Conservation (phyloP, 2,113 vertebrate genomes). For the Bungarus multicinctus region DNA sequence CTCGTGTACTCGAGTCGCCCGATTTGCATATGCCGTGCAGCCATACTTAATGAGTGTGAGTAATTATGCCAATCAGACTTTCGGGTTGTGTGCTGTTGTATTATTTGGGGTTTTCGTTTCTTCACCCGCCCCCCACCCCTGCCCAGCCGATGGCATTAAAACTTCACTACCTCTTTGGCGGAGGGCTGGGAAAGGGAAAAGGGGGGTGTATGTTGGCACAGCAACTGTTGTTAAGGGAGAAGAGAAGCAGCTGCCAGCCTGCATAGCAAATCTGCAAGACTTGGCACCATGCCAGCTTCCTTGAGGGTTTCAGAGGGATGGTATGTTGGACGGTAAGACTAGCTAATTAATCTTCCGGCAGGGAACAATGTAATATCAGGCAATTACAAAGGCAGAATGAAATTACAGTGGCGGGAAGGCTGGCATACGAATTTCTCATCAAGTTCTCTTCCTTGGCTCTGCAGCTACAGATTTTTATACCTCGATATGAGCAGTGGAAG, state of each 20-base stretch:
- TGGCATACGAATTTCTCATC: conserved; percentile 58
- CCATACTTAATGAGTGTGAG: conserved; percentile 71
- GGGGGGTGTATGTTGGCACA: conserved; percentile 58
- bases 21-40: conserved; percentile 54
- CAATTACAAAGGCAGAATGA: conserved; percentile 58
- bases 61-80: conserved; percentile 71
- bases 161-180: conserved; percentile 18
- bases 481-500: neutral
- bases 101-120: conserved; percentile 6
- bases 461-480: conserved; percentile 20
- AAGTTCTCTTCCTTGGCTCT: conserved; percentile 54
- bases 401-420: conserved; percentile 56
- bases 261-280: conserved; percentile 49
- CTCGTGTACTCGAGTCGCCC: conserved; percentile 42
- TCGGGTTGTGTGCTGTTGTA: neutral
- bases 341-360: conserved; percentile 66
- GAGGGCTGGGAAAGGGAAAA: conserved; percentile 9
- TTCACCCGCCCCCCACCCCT: neutral
- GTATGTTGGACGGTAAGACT: conserved; percentile 63
- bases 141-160: neutral
- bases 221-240: conserved; percentile 53
- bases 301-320: conserved; percentile 55
- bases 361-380: conserved; percentile 69
- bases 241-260: conserved; percentile 59
- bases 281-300: conserved; percentile 71